Percentiles rank a stretch among this genome's conserved stretches.
These are phyloP conservation scores for Paedocypris micromegethes DNA, from an alignment of 2,797 vertebrate genomes.

Conservation along the genomic window DNA sequence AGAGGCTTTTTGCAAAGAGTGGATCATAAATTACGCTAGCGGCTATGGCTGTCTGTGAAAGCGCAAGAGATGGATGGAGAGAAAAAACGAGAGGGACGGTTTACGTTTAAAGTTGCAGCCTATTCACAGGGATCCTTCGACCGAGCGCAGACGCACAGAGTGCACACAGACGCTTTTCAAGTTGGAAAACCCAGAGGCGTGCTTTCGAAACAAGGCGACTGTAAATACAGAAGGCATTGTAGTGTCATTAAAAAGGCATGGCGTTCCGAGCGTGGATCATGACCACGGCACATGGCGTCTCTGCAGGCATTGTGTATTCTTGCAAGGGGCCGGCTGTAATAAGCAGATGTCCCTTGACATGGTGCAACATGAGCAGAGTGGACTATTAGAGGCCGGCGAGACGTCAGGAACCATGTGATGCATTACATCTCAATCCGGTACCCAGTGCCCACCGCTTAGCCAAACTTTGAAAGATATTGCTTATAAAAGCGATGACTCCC, in stretches of 20 bases:
- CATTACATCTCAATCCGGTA: conserved; percentile 65
- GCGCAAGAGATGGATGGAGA: conserved; percentile 1
- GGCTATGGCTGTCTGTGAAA: conserved; percentile 33
- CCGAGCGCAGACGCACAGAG: conserved; percentile 7
- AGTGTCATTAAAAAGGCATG: background rate
- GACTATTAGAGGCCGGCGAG: conserved; percentile 19
- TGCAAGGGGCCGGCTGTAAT: conserved; percentile 30
- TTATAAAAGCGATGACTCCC: conserved; percentile 88
- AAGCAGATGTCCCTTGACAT: conserved; percentile 49
- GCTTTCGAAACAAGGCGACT: conserved; percentile 8
- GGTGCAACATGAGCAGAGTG: conserved; percentile 39
- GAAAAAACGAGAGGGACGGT: conserved; percentile 19
- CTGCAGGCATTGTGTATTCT: conserved; percentile 32
- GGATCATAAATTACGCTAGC: conserved; percentile 45
- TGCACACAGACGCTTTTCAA: conserved; percentile 22
- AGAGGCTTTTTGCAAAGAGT: conserved; percentile 51
- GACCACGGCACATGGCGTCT: conserved; percentile 29
- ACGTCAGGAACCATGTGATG: conserved; percentile 54
- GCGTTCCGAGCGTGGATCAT: background rate
- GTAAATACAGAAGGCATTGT: conserved; percentile 22
- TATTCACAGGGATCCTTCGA: conserved; percentile 17
- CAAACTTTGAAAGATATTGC: conserved; percentile 86
- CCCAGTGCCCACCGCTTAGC: conserved; percentile 78
- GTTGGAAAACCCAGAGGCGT: background rate
- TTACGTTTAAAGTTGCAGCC: conserved; percentile 37